Evolutionary conservation across 2,113 vertebrate genomes (phyloP), one percentile per base, ranked within the genome.

Genomic region (Tamias sibiricus): DNA sequence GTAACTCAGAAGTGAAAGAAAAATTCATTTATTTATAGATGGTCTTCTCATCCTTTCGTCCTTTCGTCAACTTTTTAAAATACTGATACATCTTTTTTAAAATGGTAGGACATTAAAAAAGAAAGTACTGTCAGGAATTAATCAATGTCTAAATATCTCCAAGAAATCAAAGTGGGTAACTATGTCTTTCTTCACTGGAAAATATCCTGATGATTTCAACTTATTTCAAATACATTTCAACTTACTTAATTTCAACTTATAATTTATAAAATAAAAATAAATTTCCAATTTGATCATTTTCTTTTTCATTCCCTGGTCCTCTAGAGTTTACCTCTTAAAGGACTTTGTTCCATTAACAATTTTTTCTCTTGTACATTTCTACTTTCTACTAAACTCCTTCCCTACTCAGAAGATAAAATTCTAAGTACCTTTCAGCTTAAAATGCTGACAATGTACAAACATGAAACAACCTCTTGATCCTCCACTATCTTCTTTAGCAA

Each of bases 71-170:
- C 54, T 30, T 89, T 82, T 62, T 47, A n/a, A 54, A 82, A 85
- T 89, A 94, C 1, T 96, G 28, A 64, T 47, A 93, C 4, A 68
- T 62, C 42, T 77, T 20, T 91, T 77, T 89, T 89, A 59, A 86
- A 59, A 88, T 5, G 47, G 1, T 35, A 84, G 12, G 32, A 49
- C 28, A 91, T 86, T 90, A 94, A 37, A 80, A 95, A 95, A 91
- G 2, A 77, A 97, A 97, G 72, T 49, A 94, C 11, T 86, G 24
- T 10, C 57, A 97, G 20, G 35, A 96, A 91, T 74, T 81, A 87
- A 40, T 2, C 35, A n/a, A 81, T 42, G 49, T 96, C 83, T 14
- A 88, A 90, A 35, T 71, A 84, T 57, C 42, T 80, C 91, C 5
- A 44, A 90, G 47, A 85, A 89, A 59, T 90, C 57, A 86, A 90